phyloP scores from a whole-genome alignment of 2,113 vertebrate genomes.

The Aphelocoma coerulescens region DNA sequence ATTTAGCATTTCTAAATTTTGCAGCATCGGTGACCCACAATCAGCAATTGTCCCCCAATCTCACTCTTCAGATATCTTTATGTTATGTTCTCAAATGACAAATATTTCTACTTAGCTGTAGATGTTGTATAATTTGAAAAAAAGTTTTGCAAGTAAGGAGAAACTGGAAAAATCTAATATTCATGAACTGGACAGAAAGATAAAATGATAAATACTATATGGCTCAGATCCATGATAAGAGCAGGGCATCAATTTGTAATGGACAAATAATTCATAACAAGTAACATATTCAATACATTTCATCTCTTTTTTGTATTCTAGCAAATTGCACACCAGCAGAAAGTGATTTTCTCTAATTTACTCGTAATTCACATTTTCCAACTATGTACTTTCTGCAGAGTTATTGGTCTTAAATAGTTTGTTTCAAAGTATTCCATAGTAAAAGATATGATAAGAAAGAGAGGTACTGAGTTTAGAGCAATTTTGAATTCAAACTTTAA shows the following conservation, averaged over 20 bases:
- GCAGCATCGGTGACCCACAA: background rate
- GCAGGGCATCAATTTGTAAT: conserved; percentile 12
- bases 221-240: background rate
- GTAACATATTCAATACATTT: conserved; percentile 25
- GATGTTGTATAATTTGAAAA: background rate
- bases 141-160: conserved; percentile 19
- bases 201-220: conserved; percentile 15
- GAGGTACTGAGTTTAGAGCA: background rate
- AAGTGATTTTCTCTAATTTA: conserved; percentile 57
- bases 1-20: background rate
- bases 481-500: background rate
- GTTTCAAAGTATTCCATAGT: background rate
- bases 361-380: conserved; percentile 11
- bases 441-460: background rate
- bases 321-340: conserved; percentile 16
- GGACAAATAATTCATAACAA: conserved; percentile 45
- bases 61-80: background rate
- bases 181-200: conserved; percentile 27
- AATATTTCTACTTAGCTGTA: background rate
- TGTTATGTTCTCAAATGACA: background rate
- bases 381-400: background rate
- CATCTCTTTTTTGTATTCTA: background rate
- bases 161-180: conserved; percentile 31
- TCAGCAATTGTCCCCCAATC: background rate
- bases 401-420: background rate